Conservation (phyloP, 2,888 invertebrate species). For the Sinelater perroti region DNA sequence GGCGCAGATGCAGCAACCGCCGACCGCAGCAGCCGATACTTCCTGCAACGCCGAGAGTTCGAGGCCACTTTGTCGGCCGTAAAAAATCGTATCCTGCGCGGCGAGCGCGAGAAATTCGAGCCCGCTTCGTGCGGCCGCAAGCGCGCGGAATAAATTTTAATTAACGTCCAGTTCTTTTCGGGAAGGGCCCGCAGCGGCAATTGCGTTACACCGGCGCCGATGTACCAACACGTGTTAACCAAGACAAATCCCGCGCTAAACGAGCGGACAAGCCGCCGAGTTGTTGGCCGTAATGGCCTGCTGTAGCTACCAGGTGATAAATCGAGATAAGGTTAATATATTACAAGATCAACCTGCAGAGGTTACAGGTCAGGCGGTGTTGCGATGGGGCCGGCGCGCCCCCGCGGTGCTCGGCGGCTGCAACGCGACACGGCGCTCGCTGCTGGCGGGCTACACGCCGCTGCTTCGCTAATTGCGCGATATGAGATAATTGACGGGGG, state of each 20-base stretch:
- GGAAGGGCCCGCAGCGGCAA: too few species aligned
- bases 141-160: too few species aligned
- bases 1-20: too few species aligned
- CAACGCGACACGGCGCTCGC: not conserved
- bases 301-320: conserved; percentile 18
- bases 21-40: too few species aligned
- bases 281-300: conserved; percentile 9
- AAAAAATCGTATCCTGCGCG: conserved; percentile 11
- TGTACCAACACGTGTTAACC: conserved; percentile 8
- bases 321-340: conserved; percentile 19
- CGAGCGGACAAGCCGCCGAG: conserved; percentile 5
- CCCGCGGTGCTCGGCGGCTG: not conserved
- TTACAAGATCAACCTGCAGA: conserved; percentile 16
- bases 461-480: conserved; percentile 1
- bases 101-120: not conserved
- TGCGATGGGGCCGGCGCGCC: conserved; percentile 8
- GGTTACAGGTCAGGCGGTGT: conserved; percentile 12
- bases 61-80: conserved; percentile 7
- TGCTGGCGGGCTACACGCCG: conserved; percentile 1
- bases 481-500: conserved; percentile 4
- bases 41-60: too few species aligned
- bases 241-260: conserved; percentile 5
- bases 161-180: too few species aligned
- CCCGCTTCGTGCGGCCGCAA: conserved; percentile 2
- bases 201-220: not conserved